Conservation (phyloP, 2,797 vertebrate species). For the Potorous gilbertii region DNA sequence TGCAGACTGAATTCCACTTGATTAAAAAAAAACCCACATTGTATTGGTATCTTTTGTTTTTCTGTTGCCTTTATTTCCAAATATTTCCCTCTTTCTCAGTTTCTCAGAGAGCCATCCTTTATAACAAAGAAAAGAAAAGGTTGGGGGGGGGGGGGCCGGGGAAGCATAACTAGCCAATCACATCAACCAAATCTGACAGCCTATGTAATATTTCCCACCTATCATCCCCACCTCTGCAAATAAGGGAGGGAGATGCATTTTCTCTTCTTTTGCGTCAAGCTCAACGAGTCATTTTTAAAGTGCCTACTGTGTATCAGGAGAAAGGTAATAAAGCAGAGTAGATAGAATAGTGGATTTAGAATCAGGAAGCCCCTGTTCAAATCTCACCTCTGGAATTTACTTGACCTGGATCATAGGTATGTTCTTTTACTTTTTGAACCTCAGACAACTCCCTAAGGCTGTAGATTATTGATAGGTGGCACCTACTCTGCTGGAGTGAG, state of each 20-base stretch:
- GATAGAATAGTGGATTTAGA: background rate
- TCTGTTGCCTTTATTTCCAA: background rate
- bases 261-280: background rate
- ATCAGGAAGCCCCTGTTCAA: background rate
- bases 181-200: background rate
- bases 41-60: background rate
- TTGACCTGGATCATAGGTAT: background rate
- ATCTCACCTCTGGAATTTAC: background rate
- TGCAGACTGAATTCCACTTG: background rate
- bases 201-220: background rate
- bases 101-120: background rate
- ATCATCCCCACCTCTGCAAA: background rate
- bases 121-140: background rate
- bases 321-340: background rate
- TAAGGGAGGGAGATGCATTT: background rate
- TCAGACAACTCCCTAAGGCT: background rate
- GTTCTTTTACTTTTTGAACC: background rate
- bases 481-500: background rate
- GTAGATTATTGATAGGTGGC: background rate
- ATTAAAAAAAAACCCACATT: background rate
- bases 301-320: background rate
- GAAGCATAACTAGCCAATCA: background rate
- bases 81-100: background rate
- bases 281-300: background rate
- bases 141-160: too few relatives aligned